Percentiles rank a stretch among this genome's conserved stretches.
These are phyloP conservation scores for Pachyramphus minor DNA, from an alignment of 2,113 vertebrate species.

Conservation along the genomic window DNA sequence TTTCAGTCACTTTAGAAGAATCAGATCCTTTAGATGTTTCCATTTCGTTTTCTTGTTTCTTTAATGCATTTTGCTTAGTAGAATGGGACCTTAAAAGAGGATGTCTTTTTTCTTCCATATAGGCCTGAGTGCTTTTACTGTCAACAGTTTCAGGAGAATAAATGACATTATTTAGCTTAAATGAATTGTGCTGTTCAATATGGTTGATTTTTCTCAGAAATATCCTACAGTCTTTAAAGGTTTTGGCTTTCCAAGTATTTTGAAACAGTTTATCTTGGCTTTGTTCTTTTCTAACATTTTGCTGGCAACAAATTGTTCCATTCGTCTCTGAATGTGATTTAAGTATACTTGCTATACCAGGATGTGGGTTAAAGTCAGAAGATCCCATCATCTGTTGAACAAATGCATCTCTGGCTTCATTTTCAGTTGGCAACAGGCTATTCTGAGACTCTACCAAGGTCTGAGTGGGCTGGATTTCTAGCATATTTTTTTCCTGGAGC, in stretches of 20 bases:
- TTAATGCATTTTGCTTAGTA: constrained; percentile 54
- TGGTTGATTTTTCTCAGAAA: constrained; percentile 93
- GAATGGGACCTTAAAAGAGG: constrained; percentile 73
- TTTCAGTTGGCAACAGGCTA: constrained; percentile 45
- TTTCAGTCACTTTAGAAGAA: constrained; percentile 49
- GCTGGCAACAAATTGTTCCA: constrained; percentile 44
- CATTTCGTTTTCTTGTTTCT: constrained; percentile 46
- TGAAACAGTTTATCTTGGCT: constrained; percentile 75
- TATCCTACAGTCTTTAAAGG: constrained; percentile 91
- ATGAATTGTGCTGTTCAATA: constrained; percentile 77
- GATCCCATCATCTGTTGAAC: constrained; percentile 50
- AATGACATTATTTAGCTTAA: constrained; percentile 66
- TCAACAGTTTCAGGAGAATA: constrained; percentile 68
- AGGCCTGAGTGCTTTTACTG: constrained; percentile 46
- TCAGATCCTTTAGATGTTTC: constrained; percentile 53
- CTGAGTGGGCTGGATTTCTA: constrained; percentile 31
- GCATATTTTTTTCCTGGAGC: constrained; percentile 25
- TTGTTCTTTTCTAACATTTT: constrained; percentile 60
- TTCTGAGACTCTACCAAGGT: constrained; percentile 36
- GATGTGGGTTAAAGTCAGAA: constrained; percentile 52
- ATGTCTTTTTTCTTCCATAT: constrained; percentile 58
- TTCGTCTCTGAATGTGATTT: constrained; percentile 63
- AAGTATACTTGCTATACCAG: constrained; percentile 55
- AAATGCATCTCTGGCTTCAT: constrained; percentile 56
- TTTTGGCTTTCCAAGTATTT: constrained; percentile 84